Percentiles rank a stretch among this genome's conserved stretches.
These are phyloP conservation scores for Isurus oxyrinchus DNA, from an alignment of 2,113 vertebrate genomes.

Conservation along the genomic window DNA sequence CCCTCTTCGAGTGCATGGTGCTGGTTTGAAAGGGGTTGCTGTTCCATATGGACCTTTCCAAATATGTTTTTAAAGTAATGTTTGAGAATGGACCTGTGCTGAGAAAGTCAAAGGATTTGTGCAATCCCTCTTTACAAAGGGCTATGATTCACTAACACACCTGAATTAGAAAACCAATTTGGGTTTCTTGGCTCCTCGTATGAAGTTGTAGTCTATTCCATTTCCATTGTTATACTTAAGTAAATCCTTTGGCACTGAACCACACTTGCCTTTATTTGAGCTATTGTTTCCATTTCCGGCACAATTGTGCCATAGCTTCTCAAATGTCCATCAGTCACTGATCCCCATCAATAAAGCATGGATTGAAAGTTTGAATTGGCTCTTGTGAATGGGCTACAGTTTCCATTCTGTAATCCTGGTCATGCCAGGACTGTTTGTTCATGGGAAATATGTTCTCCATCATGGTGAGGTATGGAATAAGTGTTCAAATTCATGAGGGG, in stretches of 20 bases:
- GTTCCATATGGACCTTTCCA: neutral
- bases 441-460: neutral
- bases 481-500: neutral
- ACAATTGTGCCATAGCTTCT: too few species aligned
- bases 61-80: neutral
- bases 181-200: neutral
- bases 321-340: neutral
- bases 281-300: neutral
- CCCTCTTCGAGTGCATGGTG: neutral
- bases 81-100: neutral
- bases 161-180: neutral
- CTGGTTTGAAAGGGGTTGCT: neutral
- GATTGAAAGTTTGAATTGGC: neutral
- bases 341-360: neutral
- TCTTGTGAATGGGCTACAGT: neutral
- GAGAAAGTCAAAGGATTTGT: neutral
- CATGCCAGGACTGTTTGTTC: neutral
- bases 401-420: neutral
- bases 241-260: neutral
- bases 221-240: neutral
- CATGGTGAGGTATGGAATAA: accelerated
- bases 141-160: neutral
- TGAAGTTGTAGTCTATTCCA: neutral
- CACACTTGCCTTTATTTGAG: neutral
- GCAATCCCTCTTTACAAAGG: neutral